Evolutionary conservation across 2,113 vertebrate genomes (phyloP).

Genomic region (Nothocercus julius): DNA sequence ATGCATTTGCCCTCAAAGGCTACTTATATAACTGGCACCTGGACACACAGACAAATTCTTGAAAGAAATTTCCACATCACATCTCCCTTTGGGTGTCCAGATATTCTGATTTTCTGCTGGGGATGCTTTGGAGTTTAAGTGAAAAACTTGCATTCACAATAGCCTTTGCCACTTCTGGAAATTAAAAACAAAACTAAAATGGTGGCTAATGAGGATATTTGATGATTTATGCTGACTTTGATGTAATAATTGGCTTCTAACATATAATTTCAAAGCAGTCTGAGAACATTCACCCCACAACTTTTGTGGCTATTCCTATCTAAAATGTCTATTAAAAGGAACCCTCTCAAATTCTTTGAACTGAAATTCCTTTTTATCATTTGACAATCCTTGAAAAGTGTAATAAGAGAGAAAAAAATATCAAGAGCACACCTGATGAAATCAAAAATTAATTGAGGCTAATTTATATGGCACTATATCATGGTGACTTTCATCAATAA

Average conservation of each 20-base stretch:
- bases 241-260: slow-evolving; percentile 8
- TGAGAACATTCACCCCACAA: slow-evolving; percentile 10
- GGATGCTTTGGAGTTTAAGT: neutral
- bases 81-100: neutral
- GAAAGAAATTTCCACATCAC: neutral
- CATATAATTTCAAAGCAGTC: neutral
- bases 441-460: slow-evolving; percentile 23
- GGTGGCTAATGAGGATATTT: slow-evolving; percentile 38
- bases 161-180: neutral
- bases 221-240: slow-evolving; percentile 30
- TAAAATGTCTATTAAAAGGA: neutral
- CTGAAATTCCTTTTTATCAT: slow-evolving; percentile 66
- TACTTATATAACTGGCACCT: neutral
- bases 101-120: neutral
- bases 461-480: neutral
- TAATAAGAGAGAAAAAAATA: slow-evolving; percentile 42
- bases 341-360: slow-evolving; percentile 31
- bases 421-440: slow-evolving; percentile 24
- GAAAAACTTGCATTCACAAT: neutral
- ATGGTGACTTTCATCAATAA: slow-evolving; percentile 21
- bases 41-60: rapidly evolving
- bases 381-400: slow-evolving; percentile 38
- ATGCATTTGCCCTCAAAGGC: neutral
- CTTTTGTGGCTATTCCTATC: neutral
- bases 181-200: neutral